Evolutionary conservation across 1,140 invertebrate genomes (phyloP).

Genomic region (Drosophila busckii): DNA sequence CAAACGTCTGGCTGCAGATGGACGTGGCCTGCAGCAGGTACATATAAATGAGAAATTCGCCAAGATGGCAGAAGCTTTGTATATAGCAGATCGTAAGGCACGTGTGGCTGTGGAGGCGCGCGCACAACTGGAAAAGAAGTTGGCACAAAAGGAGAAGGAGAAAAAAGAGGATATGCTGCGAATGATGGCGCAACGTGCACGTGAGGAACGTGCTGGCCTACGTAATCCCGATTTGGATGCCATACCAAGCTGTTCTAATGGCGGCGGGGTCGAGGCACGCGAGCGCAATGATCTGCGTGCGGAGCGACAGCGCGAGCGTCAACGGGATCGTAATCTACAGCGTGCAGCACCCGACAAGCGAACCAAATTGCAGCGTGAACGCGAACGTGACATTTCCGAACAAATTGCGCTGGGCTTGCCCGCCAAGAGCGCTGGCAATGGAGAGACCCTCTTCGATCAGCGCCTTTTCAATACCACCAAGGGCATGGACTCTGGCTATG

Average conservation of each 20-base stretch:
- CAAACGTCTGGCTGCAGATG: slow-evolving; percentile 98
- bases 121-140: slow-evolving; percentile 96
- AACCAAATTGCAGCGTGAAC: slow-evolving; percentile 91
- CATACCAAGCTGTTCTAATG: slow-evolving; percentile 79
- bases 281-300: slow-evolving; percentile 94
- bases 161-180: slow-evolving; percentile 98
- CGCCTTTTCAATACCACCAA: slow-evolving; percentile 96
- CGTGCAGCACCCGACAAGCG: slow-evolving; percentile 96
- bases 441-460: slow-evolving; percentile 96
- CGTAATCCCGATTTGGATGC: slow-evolving; percentile 73
- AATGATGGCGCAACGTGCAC: slow-evolving; percentile 95
- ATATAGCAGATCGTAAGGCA: slow-evolving; percentile 98
- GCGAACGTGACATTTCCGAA: slow-evolving; percentile 98
- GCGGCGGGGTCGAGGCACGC: slow-evolving; percentile 85
- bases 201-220: slow-evolving; percentile 93
- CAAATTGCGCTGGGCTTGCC: slow-evolving; percentile 98
- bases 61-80: slow-evolving; percentile 97
- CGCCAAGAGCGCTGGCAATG: slow-evolving; percentile 86
- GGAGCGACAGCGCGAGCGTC: slow-evolving; percentile 94
- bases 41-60: slow-evolving; percentile 99
- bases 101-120: slow-evolving; percentile 97
- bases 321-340: slow-evolving; percentile 94
- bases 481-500: slow-evolving; percentile 98
- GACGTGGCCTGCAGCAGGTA: slow-evolving; percentile 96
- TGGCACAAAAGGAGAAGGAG: slow-evolving; percentile 99